Base-by-base conservation (phyloP, 2,888 invertebrate genomes). In the Limnephilus rhombicus region DNA sequence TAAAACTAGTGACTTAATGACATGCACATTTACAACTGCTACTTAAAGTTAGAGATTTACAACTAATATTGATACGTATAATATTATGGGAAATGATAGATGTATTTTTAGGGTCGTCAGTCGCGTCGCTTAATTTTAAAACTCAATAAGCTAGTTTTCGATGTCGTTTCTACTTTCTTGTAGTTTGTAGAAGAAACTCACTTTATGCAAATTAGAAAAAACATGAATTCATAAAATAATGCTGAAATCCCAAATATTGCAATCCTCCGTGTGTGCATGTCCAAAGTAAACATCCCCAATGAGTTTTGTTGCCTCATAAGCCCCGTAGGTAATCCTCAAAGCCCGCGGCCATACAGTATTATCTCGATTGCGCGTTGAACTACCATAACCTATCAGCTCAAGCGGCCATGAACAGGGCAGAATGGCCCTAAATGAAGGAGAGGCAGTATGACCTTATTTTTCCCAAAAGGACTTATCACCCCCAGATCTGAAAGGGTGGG, bases 371-470 rank as follows among this genome's bases (percentile, higher is more conserved):
- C 90, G 89, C 93, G 53, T 89, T 68, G 92, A 92, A 93, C 92
- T 91, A 82, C 90, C 92, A 90, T 93, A 92, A 93, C 92, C 92
- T 90, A 93, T 93, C 92, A 92, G 92, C 83, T 87, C 83, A 68
- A 85, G 87, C 82, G 41, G 92, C 89, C 92, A 85, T 89, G 49
- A 86, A 89, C 85, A 49, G 49, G 85, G 89, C 89, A 89, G 90
- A 92, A 92, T 91, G 80, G 92, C 91, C 90, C 88, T 68, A 49
- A 91, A 91, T 92, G 92, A 90, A 41, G 90, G 83, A 90, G 83
- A 85, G 91, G 81, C 85, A 53, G 91, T 89, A 91, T 92, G 92
- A 93, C 93, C 92, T 93, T 92, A 93, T 93, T 93, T 93, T 92
- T 93, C 90, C 68, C 82, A 90, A 91, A 89, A 85, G 90, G 86